phyloP scores from a whole-genome alignment of 2,113 vertebrate species.

The Patagioenas fasciata region DNA sequence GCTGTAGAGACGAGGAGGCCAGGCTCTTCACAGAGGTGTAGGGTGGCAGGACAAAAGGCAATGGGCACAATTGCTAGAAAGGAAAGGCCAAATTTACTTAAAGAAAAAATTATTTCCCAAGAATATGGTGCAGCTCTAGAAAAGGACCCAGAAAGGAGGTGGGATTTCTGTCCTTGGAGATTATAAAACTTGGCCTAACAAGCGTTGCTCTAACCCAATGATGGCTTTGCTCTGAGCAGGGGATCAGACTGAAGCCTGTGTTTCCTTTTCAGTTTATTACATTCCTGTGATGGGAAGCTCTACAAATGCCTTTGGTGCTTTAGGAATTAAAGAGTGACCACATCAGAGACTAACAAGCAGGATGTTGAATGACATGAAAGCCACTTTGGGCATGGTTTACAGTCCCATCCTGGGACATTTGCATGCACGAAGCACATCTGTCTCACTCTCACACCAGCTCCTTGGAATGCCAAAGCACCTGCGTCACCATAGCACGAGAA shows the following conservation, averaged over 20 bases:
- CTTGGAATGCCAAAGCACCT: background rate
- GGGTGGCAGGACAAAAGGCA: background rate
- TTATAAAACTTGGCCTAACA: background rate
- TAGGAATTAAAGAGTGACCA: background rate
- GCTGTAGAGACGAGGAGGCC: background rate
- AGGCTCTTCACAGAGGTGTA: background rate
- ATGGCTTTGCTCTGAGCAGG: background rate
- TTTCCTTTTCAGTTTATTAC: background rate
- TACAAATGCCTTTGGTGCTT: background rate
- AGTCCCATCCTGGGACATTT: background rate
- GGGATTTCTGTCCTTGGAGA: background rate
- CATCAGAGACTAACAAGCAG: background rate
- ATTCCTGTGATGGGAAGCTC: background rate
- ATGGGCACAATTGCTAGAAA: background rate
- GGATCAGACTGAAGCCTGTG: background rate
- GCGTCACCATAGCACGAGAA: accelerated
- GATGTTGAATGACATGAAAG: background rate
- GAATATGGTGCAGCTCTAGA: background rate
- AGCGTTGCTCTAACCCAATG: background rate
- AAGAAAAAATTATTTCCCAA: background rate
- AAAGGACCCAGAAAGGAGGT: background rate
- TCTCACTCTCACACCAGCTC: background rate
- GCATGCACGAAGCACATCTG: background rate
- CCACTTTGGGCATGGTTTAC: background rate
- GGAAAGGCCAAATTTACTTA: background rate